A percentile compares a stretch with the other conserved stretches of the same genome.
These are phyloP conservation scores for Listrodromus nycthemerus DNA, from an alignment of 2,888 invertebrate species.

Conservation along the genomic window DNA sequence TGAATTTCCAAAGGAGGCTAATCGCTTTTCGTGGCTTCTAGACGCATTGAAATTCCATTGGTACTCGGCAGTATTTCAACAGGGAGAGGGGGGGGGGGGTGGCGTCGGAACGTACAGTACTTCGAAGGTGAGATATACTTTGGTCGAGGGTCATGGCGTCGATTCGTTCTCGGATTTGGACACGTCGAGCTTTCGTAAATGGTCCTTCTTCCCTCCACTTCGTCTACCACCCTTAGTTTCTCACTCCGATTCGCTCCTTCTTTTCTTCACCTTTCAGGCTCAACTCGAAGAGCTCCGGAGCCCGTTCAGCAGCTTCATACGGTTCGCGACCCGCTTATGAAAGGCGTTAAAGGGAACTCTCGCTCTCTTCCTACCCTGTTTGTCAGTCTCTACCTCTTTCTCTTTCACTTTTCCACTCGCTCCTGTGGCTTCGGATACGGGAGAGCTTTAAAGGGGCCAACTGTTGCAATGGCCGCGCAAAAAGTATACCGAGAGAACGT, in stretches of 20 bases:
- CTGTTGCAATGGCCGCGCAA: constrained; percentile 80
- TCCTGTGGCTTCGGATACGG: constrained; percentile 48
- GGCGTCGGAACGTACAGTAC: constrained; percentile 40
- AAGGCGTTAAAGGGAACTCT: constrained; percentile 73
- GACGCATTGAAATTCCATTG: constrained; percentile 63
- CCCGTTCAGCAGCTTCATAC: constrained; percentile 41
- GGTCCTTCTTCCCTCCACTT: constrained; percentile 34
- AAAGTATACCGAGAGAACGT: constrained; percentile 74
- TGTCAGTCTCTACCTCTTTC: constrained; percentile 16
- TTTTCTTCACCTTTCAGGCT: constrained; percentile 39
- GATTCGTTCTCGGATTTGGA: constrained; percentile 59
- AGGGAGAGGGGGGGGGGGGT: background rate
- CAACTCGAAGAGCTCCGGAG: constrained; percentile 43
- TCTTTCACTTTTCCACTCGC: constrained; percentile 21
- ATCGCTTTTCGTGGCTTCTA: constrained; percentile 59
- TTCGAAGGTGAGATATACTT: constrained; percentile 44
- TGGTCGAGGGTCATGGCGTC: constrained; percentile 51
- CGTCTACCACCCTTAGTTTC: constrained; percentile 20
- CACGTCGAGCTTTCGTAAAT: constrained; percentile 57
- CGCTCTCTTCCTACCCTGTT: constrained; percentile 15
- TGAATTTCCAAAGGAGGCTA: constrained; percentile 54
- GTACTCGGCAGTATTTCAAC: constrained; percentile 58
- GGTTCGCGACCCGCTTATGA: constrained; percentile 75
- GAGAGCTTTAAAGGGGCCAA: constrained; percentile 80
- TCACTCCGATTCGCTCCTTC: constrained; percentile 11